Conservation (phyloP, 2,113 vertebrate species). For the Callipepla squamata region DNA sequence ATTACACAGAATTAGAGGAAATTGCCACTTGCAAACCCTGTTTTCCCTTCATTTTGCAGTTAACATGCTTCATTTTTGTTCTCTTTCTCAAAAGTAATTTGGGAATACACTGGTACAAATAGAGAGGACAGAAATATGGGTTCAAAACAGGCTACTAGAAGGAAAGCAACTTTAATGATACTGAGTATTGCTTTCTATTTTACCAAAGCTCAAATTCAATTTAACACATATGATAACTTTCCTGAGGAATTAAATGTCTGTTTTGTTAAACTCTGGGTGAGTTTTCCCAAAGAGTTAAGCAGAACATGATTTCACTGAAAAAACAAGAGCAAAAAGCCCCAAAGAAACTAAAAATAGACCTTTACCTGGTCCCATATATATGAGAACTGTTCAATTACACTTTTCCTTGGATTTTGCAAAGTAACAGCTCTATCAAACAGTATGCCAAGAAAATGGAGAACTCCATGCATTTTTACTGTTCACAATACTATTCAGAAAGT, state of each 20-base stretch:
- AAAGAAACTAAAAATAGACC: neutral
- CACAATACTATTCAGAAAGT: neutral
- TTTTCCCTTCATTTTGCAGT: neutral
- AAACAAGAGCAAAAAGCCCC: neutral
- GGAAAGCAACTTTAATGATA: neutral
- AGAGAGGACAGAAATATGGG: constrained; percentile 3
- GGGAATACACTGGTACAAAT: constrained; percentile 7
- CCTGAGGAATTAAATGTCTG: neutral
- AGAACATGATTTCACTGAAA: neutral
- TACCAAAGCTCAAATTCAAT: constrained; percentile 26
- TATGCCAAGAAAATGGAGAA: neutral
- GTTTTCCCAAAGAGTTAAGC: neutral
- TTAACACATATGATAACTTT: constrained; percentile 1
- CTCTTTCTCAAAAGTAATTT: constrained; percentile 33
- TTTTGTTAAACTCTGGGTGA: neutral
- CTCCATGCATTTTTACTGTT: neutral
- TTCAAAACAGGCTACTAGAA: constrained; percentile 24
- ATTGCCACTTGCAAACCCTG: neutral
- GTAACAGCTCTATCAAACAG: neutral
- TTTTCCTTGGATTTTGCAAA: constrained; percentile 16
- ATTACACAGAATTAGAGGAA: constrained; percentile 2
- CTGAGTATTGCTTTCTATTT: neutral
- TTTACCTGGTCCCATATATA: neutral
- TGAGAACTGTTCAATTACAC: neutral
- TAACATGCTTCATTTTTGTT: constrained; percentile 45